Evolutionary conservation across 2,888 invertebrate species (phyloP).

Genomic region (Drosophila bunnanda): DNA sequence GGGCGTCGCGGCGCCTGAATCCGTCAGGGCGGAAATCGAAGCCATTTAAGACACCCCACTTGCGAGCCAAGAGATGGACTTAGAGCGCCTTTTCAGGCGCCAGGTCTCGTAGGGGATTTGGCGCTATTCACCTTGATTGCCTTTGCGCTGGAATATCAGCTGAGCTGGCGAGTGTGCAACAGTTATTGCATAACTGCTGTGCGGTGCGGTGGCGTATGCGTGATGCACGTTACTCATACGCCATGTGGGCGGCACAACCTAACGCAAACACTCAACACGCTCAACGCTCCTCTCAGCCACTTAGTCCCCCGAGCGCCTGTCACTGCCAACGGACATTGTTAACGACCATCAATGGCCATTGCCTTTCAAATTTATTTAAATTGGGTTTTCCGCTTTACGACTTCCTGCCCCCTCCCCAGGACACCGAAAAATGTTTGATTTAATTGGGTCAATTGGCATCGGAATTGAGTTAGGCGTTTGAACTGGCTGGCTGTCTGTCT

Average conservation of each 20-base stretch:
- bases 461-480: constrained; percentile 21
- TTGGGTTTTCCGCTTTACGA: constrained; percentile 25
- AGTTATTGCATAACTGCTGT: constrained; percentile 46
- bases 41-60: constrained; percentile 61
- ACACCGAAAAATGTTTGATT: constrained; percentile 29
- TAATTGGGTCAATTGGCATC: constrained; percentile 44
- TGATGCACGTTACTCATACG: constrained; percentile 28
- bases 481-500: constrained; percentile 4
- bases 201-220: constrained; percentile 30
- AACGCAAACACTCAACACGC: neutral
- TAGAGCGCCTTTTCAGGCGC: constrained; percentile 10
- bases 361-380: constrained; percentile 46
- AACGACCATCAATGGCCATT: constrained; percentile 30
- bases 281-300: constrained; percentile 6
- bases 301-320: constrained; percentile 34
- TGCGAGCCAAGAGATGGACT: constrained; percentile 27
- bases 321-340: constrained; percentile 45
- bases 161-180: constrained; percentile 37
- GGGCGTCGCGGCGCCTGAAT: constrained; percentile 40
- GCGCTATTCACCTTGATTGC: constrained; percentile 39
- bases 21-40: constrained; percentile 72
- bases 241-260: constrained; percentile 2
- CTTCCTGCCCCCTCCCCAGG: neutral
- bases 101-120: constrained; percentile 23
- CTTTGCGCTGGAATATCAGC: constrained; percentile 21